Evolutionary conservation across 1,140 invertebrate genomes (phyloP).

Genomic region (Danaus plexippus): DNA sequence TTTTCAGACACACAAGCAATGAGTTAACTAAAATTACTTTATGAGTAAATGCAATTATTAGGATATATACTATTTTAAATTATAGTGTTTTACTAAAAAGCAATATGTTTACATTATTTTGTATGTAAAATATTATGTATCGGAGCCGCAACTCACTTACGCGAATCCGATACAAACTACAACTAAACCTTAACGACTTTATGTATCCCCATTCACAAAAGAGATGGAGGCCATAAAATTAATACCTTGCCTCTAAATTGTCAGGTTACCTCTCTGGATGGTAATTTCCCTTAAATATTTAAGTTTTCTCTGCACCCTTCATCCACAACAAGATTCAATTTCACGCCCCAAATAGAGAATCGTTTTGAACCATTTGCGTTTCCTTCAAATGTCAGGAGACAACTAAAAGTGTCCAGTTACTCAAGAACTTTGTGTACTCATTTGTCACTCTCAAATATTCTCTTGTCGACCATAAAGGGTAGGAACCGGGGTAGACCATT

Average conservation of each 20-base stretch:
- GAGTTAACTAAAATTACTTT: too few species aligned
- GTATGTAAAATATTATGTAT: too few species aligned
- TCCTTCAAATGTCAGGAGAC: conserved; percentile 60
- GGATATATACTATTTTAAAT: too few species aligned
- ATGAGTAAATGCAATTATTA: too few species aligned
- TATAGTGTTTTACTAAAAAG: too few species aligned
- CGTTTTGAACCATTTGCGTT: conserved; percentile 49
- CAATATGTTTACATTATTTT: too few species aligned
- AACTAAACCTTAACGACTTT: conserved; percentile 61
- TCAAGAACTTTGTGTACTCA: conserved; percentile 31
- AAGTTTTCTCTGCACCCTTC: conserved; percentile 62
- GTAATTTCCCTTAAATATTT: conserved; percentile 66
- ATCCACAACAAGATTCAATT: conserved; percentile 69
- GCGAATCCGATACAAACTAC: conserved; percentile 47
- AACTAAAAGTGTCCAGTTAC: conserved; percentile 48
- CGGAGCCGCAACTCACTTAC: conserved; percentile 20
- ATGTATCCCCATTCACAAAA: conserved; percentile 49
- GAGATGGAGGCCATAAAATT: conserved; percentile 61
- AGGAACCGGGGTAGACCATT: conserved; percentile 24
- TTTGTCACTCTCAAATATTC: conserved; percentile 28
- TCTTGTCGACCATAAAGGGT: conserved; percentile 16
- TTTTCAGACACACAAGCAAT: too few species aligned
- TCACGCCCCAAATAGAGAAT: conserved; percentile 64
- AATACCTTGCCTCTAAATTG: conserved; percentile 60
- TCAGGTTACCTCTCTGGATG: conserved; percentile 49